Conservation (phyloP, 1,140 invertebrate genomes). For the Zaprionus capensis region DNA sequence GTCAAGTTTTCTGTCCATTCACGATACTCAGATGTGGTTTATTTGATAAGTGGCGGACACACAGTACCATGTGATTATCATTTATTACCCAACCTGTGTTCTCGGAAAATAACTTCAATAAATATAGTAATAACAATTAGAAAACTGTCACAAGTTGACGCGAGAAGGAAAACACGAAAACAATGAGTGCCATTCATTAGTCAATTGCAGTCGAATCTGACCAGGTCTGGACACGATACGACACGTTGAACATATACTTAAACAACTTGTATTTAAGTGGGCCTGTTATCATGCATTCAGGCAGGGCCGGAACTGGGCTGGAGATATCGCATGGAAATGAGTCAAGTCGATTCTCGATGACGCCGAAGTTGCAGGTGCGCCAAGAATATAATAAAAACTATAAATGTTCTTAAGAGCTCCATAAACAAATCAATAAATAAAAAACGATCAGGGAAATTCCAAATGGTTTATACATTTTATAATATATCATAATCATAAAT, state of each 20-base stretch:
- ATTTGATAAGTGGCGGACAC: slow-evolving; percentile 17
- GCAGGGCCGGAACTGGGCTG: slow-evolving; percentile 11
- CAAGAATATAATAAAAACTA: not conserved
- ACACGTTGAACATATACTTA: not conserved
- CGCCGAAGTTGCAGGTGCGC: slow-evolving; percentile 27
- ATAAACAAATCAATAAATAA: not conserved
- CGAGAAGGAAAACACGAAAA: slow-evolving; percentile 25
- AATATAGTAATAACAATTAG: slow-evolving; percentile 60
- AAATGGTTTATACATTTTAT: not conserved
- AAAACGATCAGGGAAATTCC: not conserved
- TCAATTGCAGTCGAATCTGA: slow-evolving; percentile 66
- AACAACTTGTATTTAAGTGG: slow-evolving; percentile 28
- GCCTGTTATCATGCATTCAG: slow-evolving; percentile 25
- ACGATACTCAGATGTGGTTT: slow-evolving; percentile 20
- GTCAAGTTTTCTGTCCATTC: slow-evolving; percentile 18
- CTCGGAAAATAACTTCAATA: slow-evolving; percentile 35
- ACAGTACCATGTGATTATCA: slow-evolving; percentile 36
- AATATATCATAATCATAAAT: not conserved
- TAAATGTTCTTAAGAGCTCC: not conserved
- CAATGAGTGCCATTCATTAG: slow-evolving; percentile 70
- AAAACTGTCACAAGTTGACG: slow-evolving; percentile 56
- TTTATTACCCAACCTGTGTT: slow-evolving; percentile 40
- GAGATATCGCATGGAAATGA: slow-evolving; percentile 59
- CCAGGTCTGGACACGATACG: slow-evolving; percentile 34
- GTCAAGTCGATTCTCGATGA: slow-evolving; percentile 44